Base-by-base conservation (phyloP, 2,888 invertebrate genomes). In the Athalia circularis region DNA sequence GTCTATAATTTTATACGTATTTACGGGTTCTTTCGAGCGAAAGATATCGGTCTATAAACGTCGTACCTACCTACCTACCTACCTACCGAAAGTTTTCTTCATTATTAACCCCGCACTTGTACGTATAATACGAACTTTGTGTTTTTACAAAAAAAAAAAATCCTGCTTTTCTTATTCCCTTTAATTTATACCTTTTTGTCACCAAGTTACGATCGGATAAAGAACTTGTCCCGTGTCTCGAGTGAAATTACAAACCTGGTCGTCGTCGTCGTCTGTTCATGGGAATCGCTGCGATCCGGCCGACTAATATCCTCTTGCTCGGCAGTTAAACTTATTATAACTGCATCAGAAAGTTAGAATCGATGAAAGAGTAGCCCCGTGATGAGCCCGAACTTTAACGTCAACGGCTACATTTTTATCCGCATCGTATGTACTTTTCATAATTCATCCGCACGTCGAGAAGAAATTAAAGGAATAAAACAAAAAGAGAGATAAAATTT, bases 1-100 rank as follows among this genome's bases (percentile, higher is more conserved):
- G 29, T 29, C 68, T 72, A 45, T 72, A 72, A 72, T 72, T 72
- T 72, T 59, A n/a, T n/a, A n/a, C 15, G 45, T 72, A 72, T 61
- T 72, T 72, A 72, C 72, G 13, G 54, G 52, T 29, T 54, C 43
- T 52, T 68, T 54, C 68, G 9, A 54, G 9, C 48, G n/a, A 9
- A 3, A 54, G 68, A 54, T 68, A 68, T n/a, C 54, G 68, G 54
- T 68, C 68, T 68, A n/a, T n/a, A 15, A 29, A 29, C 29, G 29
- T 29, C 29, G 29, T 2, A 29, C 29, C 29, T 0, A 52, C 7
- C 13, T 0, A 52, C 7, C 13, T 2, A 29, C 29, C 29, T 2
- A 29, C 29, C 29, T 0, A 52, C 7, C 13, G 54, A 68, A 68
- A 52, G 48, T 54, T 68, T 54, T 52, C 43, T 43, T n/a, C 11